Evolutionary conservation across 2,888 invertebrate genomes (phyloP).

Genomic region (Halictus ligatus): DNA sequence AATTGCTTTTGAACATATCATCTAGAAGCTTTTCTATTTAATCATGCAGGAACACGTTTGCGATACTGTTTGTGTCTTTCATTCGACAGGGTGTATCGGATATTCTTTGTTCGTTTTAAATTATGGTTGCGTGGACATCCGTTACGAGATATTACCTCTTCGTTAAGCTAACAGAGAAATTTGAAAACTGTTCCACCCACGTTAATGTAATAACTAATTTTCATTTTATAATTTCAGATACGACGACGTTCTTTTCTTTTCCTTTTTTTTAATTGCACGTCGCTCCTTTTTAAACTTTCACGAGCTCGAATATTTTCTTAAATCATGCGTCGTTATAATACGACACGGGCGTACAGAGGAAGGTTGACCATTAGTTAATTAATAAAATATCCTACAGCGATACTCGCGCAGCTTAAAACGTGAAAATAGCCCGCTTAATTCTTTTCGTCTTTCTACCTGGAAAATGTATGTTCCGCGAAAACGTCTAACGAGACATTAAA

Average conservation of each 20-base stretch:
- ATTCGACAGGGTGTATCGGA: neutral
- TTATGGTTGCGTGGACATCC: neutral
- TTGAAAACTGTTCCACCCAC: neutral
- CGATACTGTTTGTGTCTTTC: neutral
- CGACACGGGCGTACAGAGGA: neutral
- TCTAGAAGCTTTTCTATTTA: neutral
- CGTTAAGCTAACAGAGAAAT: neutral
- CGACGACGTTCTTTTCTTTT: neutral
- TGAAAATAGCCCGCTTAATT: conserved; percentile 46
- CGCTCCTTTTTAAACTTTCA: neutral
- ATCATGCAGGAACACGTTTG: neutral
- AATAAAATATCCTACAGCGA: conserved; percentile 55
- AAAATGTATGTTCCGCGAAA: neutral
- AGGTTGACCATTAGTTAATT: conserved; percentile 63
- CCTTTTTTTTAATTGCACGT: neutral
- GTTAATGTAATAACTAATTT: neutral
- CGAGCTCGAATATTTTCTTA: neutral
- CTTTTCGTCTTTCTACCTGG: conserved; percentile 5
- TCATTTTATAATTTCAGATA: neutral
- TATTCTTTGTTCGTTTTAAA: neutral
- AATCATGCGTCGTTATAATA: neutral
- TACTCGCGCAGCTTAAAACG: conserved; percentile 39
- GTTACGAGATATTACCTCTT: neutral
- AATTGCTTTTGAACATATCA: neutral
- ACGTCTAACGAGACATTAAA: neutral